phyloP scores from a whole-genome alignment of 2,797 vertebrate species.

The Picus viridis region DNA sequence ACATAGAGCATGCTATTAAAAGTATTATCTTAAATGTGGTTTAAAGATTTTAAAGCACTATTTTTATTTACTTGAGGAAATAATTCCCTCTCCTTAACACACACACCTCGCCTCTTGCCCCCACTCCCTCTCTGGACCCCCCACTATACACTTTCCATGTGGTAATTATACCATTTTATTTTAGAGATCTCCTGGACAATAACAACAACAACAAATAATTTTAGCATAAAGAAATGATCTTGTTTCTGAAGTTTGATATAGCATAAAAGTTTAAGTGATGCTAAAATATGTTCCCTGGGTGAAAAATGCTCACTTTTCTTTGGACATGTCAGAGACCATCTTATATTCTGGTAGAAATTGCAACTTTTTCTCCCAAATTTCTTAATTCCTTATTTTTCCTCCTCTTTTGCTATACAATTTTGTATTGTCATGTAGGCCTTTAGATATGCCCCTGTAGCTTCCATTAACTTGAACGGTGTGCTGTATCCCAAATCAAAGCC shows the following conservation, averaged over 20 bases:
- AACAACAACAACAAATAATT: not conserved
- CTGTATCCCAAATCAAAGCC: not conserved
- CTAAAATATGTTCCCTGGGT: constrained; percentile 51
- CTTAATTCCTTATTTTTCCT: constrained; percentile 55
- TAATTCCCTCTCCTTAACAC: not conserved
- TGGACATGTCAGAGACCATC: not conserved
- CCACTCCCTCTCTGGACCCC: no score
- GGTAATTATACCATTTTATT: not conserved
- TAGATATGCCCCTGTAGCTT: constrained; percentile 1
- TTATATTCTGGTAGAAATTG: constrained; percentile 16
- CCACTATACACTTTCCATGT: not conserved
- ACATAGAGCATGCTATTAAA: constrained; percentile 6
- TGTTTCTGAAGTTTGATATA: constrained; percentile 68
- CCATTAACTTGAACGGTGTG: not conserved
- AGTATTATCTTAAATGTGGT: constrained; percentile 34
- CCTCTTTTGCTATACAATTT: constrained; percentile 54
- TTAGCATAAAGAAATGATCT: not conserved
- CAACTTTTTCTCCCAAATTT: constrained; percentile 45
- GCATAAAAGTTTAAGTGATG: constrained; percentile 65
- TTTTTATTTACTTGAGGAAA: constrained; percentile 1
- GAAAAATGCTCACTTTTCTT: constrained; percentile 70
- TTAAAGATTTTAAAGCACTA: constrained; percentile 10
- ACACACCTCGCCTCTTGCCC: no score
- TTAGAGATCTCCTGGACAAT: not conserved
- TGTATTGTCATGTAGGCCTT: constrained; percentile 17